Base-by-base conservation (phyloP, 2,797 vertebrate genomes). In the Anguilla megastoma region DNA sequence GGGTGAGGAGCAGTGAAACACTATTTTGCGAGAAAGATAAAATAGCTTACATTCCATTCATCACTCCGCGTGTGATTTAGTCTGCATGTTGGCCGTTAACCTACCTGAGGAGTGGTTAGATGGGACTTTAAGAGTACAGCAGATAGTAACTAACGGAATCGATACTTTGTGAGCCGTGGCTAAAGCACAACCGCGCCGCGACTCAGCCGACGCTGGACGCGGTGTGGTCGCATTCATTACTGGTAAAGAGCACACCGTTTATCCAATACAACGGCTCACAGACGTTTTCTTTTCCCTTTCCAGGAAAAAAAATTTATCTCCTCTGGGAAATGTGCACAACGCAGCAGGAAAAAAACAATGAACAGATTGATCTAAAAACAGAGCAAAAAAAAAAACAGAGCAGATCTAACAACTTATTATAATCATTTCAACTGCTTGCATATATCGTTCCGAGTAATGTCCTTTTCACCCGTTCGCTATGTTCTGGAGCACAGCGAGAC, bases 211-310 rank as follows among this genome's bases (percentile, higher is more conserved):
- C 58, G 27, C 41, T 24, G 33, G 16, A 58, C 74, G 48, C 41
- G 30, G 60, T 16, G 60, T 27, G 80, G 80, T 76, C 69, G 41
- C 79, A 86, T 84, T 86, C 79, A 89, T 89, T 74, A 76, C 76
- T 8, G 88, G 52, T 33, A 76, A 84, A 83, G 88, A 48, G 86
- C 60, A 30, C 41, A 69, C 30, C 79, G 56, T 89, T 89, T 84
- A 84, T 89, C 85, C 88, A 84, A 48, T 48, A 60, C 79, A 33
- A 58, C 85, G 54, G 79, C 85, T 79, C 85, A 89, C 41, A 79
- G 88, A 89, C 74, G 84, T 89, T 86, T 89, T 79, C 88, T 84
- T 86, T 89, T 74, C 85, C 85, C 63, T 60, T 84, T 27, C 27
- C 54, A n/a, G 85, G 86, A 79, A 86, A 85, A 79, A 86, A 76